Evolutionary conservation across 35 echinoderm and acorn worm species (phyloP).

Genomic region (Ophioderma brevispina): DNA sequence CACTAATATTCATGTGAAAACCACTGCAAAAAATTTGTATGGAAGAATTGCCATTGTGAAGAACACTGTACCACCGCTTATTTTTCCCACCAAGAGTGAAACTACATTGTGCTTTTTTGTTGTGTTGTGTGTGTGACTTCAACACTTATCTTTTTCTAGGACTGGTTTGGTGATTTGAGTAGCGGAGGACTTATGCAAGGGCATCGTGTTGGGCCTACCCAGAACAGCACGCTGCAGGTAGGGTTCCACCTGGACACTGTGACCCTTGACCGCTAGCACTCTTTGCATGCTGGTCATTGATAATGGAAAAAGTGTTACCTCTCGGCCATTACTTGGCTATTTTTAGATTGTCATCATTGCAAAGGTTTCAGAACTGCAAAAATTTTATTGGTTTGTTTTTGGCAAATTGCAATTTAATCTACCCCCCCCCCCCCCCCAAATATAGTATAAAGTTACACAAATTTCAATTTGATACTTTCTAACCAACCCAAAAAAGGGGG

Average conservation of each 20-base stretch:
- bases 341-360: no score
- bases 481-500: no score
- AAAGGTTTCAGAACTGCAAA: no score
- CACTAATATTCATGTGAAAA: no score
- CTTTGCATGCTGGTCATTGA: constrained; percentile 13
- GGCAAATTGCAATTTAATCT: no score
- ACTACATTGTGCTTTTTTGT: neutral
- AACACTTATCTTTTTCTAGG: neutral
- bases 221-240: neutral
- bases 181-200: neutral
- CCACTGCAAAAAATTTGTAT: no score
- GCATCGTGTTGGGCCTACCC: neutral
- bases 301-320: neutral
- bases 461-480: no score
- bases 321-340: constrained; percentile 2
- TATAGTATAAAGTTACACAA: no score
- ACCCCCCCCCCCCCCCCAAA: no score
- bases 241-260: constrained; percentile 11
- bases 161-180: neutral
- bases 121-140: neutral
- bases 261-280: neutral
- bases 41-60: no score
- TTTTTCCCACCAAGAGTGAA: constrained; percentile 1
- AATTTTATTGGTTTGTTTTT: no score
- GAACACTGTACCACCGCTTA: no score